phyloP scores from a whole-genome alignment of 2,797 vertebrate species.

The Sebastiscus tertius region DNA sequence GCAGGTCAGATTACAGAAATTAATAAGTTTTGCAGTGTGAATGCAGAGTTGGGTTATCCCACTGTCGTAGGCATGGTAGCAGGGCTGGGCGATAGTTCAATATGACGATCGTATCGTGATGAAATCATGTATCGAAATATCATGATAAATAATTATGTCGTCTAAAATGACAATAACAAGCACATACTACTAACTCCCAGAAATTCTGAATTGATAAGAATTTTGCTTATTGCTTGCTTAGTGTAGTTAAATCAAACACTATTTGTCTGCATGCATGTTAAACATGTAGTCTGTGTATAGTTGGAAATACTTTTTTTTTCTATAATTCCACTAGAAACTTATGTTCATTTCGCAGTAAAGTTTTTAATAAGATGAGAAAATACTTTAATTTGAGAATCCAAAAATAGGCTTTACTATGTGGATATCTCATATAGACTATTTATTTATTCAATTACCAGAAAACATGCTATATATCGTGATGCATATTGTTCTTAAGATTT shows the following conservation, averaged over 20 bases:
- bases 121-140: no score
- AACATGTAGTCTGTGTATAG: neutral
- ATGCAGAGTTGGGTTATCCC: neutral
- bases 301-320: neutral
- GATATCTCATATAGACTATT: neutral
- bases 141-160: no score
- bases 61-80: neutral
- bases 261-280: neutral
- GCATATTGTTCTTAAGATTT: neutral
- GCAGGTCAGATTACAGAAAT: no score
- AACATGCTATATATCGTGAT: neutral
- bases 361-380: no score
- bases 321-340: neutral
- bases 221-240: no score
- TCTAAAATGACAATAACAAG: no score
- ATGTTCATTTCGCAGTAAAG: accelerated
- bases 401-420: neutral
- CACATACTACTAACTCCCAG: no score
- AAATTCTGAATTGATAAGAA: no score
- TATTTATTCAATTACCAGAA: no score
- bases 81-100: no score
- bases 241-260: neutral
- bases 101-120: no score
- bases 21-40: neutral
- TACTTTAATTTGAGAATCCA: neutral